Percentiles rank a stretch among this genome's conserved stretches.
These are phyloP conservation scores for Nannospalax galili DNA, from an alignment of 2,113 vertebrate genomes.

Conservation along the genomic window DNA sequence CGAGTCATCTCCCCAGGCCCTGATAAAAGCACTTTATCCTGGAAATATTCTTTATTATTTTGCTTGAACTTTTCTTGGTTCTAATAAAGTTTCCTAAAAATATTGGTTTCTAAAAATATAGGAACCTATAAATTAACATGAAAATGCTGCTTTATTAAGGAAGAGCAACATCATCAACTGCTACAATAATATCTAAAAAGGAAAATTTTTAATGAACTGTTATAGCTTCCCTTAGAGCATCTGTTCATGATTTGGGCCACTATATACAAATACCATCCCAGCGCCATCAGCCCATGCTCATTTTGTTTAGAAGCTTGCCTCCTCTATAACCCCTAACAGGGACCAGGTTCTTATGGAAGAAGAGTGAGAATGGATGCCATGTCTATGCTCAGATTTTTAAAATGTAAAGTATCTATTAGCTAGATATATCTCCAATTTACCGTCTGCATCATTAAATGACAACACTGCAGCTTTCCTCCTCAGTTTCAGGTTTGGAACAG, in stretches of 20 bases:
- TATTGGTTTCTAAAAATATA: neutral
- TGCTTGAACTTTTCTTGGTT: neutral
- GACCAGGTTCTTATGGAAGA: neutral
- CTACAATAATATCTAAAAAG: neutral
- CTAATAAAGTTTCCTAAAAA: constrained; percentile 13
- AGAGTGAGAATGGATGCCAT: neutral
- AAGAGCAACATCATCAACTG: neutral
- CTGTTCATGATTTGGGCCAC: neutral
- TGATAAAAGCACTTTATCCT: neutral
- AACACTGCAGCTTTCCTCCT: neutral
- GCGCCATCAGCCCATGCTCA: neutral
- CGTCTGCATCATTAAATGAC: neutral
- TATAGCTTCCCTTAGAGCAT: neutral
- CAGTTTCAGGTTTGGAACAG: neutral
- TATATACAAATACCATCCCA: neutral
- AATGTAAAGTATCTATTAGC: neutral
- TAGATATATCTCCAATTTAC: neutral
- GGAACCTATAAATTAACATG: neutral
- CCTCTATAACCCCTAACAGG: neutral
- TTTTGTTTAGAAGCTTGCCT: neutral
- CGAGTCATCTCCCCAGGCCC: neutral
- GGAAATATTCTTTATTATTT: neutral
- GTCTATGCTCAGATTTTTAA: neutral
- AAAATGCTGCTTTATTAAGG: neutral
- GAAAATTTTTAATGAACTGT: neutral